Evolutionary conservation across 2,888 invertebrate genomes (phyloP).

Genomic region (Cetonia aurata): DNA sequence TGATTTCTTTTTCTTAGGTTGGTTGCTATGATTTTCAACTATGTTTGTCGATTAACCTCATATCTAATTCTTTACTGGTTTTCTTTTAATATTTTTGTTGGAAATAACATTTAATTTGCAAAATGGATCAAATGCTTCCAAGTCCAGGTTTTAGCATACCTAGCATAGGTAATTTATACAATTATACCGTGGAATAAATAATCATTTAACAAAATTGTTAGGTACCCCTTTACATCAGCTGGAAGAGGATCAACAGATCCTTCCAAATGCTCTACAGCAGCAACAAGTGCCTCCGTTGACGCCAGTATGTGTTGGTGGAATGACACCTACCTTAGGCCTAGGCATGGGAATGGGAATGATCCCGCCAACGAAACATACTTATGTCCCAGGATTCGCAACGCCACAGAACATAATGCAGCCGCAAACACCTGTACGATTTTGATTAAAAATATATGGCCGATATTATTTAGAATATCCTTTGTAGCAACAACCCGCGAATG

Average conservation of each 20-base stretch:
- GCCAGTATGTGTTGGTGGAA: conserved; percentile 66
- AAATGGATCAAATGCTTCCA: conserved; percentile 91
- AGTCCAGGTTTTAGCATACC: conserved; percentile 92
- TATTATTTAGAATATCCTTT: not conserved
- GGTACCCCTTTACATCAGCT: conserved; percentile 90
- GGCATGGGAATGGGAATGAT: conserved; percentile 75
- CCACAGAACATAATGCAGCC: conserved; percentile 91
- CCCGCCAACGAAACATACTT: conserved; percentile 81
- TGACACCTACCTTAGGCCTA: conserved; percentile 73
- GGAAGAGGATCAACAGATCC: conserved; percentile 91
- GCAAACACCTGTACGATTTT: conserved; percentile 80
- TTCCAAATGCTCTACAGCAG: conserved; percentile 85
- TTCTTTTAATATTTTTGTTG: conserved; percentile 29
- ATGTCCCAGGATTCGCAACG: conserved; percentile 81
- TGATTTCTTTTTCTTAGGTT: conserved; percentile 14
- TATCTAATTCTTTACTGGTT: conserved; percentile 8
- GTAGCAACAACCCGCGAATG: conserved; percentile 33
- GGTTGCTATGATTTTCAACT: conserved; percentile 31
- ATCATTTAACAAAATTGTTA: conserved; percentile 44
- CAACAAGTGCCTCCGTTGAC: conserved; percentile 72
- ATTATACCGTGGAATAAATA: conserved; percentile 13
- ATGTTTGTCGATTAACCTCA: conserved; percentile 28
- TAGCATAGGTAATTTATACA: conserved; percentile 74
- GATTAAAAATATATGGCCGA: not conserved
- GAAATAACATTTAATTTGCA: conserved; percentile 13